Conservation (phyloP, 2,888 invertebrate species). For the Phasia obesa region DNA sequence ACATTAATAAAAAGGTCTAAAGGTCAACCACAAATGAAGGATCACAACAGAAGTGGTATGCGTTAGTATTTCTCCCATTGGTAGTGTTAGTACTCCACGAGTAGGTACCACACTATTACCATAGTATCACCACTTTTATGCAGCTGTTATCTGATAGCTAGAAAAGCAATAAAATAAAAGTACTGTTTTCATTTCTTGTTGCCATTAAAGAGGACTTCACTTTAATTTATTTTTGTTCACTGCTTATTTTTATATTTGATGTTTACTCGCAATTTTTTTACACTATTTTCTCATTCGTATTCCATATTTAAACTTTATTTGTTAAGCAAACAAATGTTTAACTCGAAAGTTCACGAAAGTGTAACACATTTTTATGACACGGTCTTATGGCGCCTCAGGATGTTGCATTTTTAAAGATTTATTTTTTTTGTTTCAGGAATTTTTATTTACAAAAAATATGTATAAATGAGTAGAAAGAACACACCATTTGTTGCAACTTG, state of each 20-base stretch:
- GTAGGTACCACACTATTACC: too few relatives aligned
- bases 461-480: neutral
- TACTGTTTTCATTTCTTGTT: neutral
- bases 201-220: neutral
- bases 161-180: too few relatives aligned
- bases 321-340: conserved; percentile 52
- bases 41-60: too few relatives aligned
- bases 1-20: too few relatives aligned
- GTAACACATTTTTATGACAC: conserved; percentile 61
- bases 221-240: neutral
- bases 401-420: conserved; percentile 54
- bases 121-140: too few relatives aligned
- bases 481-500: too few relatives aligned
- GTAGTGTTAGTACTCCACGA: too few relatives aligned
- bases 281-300: conserved; percentile 38
- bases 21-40: too few relatives aligned
- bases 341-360: conserved; percentile 66
- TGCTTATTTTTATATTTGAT: neutral
- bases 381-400: conserved; percentile 63
- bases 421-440: conserved; percentile 11
- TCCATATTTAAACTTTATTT: conserved; percentile 45
- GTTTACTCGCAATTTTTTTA: neutral
- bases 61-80: too few relatives aligned
- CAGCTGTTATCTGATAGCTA: too few relatives aligned
- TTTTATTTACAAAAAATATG: conserved; percentile 16